A percentile compares a stretch with the other conserved stretches of the same genome.
These are phyloP conservation scores for Scelioninae gen. 2 DNA, from an alignment of 2,888 invertebrate species.

Conservation along the genomic window DNA sequence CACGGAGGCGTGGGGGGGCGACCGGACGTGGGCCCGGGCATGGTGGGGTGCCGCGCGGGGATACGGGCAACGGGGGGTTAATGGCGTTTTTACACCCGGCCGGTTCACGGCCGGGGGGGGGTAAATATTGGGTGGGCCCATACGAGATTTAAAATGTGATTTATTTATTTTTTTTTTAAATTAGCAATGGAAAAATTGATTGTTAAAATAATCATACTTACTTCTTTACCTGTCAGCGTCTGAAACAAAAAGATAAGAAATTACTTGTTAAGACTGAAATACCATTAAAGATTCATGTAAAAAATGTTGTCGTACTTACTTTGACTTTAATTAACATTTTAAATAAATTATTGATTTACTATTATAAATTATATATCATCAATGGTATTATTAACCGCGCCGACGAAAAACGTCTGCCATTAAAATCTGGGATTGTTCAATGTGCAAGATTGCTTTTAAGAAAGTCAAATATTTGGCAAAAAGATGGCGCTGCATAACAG, in stretches of 20 bases:
- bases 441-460: too few relatives aligned
- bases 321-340: conserved; percentile 56
- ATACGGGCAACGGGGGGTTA: too few relatives aligned
- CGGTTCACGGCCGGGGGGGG: too few relatives aligned
- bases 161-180: not conserved
- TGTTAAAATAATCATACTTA: conserved; percentile 40
- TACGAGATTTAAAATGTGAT: too few relatives aligned
- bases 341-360: conserved; percentile 50
- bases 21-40: too few relatives aligned
- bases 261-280: not conserved
- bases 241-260: conserved; percentile 35
- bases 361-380: conserved; percentile 38
- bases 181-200: not conserved
- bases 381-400: conserved; percentile 40
- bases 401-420: conserved; percentile 49
- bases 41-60: too few relatives aligned
- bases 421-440: too few relatives aligned
- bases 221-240: conserved; percentile 58
- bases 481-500: too few relatives aligned
- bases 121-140: too few relatives aligned
- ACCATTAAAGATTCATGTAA: not conserved
- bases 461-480: too few relatives aligned
- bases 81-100: too few relatives aligned
- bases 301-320: conserved; percentile 14
- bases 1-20: too few relatives aligned